phyloP scores from a whole-genome alignment of 2,888 invertebrate species.

The Ametastegia equiseti region DNA sequence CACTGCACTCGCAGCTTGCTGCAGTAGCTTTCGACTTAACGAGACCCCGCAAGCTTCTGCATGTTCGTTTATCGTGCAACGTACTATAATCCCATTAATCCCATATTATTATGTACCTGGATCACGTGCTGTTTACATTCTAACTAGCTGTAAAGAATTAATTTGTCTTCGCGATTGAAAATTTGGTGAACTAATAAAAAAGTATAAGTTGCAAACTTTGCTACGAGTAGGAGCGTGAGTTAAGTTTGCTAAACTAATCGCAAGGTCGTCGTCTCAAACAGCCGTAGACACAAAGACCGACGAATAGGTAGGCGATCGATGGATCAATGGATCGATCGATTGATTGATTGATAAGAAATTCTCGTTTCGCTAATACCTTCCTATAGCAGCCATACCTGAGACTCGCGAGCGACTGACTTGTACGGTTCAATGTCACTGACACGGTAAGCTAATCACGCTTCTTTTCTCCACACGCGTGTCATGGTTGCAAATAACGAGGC shows the following conservation, averaged over 20 bases:
- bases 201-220: too few species aligned
- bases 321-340: not conserved
- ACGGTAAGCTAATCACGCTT: slow-evolving; percentile 24
- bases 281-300: not conserved
- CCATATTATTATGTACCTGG: too few species aligned
- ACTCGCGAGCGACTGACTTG: not conserved
- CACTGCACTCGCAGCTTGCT: too few species aligned
- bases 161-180: not conserved
- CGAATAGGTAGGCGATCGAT: not conserved
- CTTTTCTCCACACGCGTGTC: slow-evolving; percentile 11
- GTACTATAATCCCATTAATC: too few species aligned
- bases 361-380: not conserved
- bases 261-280: too few species aligned
- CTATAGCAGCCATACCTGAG: too few species aligned
- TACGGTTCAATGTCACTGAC: slow-evolving; percentile 19
- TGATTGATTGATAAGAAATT: slow-evolving; percentile 9
- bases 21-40: not conserved
- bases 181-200: not conserved
- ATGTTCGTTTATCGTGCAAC: too few species aligned
- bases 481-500: not conserved
- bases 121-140: too few species aligned
- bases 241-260: not conserved
- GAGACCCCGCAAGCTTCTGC: too few species aligned
- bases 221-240: not conserved
- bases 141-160: too few species aligned